Percentiles rank a stretch among this genome's conserved stretches.
Evolutionary conservation across 1,140 invertebrate species (phyloP).

Genomic region (honey bee (Apis mellifera)): Amel_HAv3.1 CM009932.2:11033501-11034000

Average conservation of each 20-base stretch:
- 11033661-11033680: conserved; percentile 4
- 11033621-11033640: conserved; percentile 8
- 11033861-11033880: too few relatives aligned
- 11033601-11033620: conserved; percentile 38
- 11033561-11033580: not conserved
- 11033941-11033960: too few relatives aligned
- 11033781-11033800: too few relatives aligned
- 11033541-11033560: not conserved
- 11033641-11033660: conserved; percentile 33
- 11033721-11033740: not conserved
- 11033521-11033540: not conserved
- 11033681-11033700: not conserved
- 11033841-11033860: not conserved
- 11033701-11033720: not conserved
- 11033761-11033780: not conserved
- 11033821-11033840: too few relatives aligned
- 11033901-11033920: too few relatives aligned
- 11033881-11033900: too few relatives aligned
- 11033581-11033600: conserved; percentile 7
- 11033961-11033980: too few relatives aligned
- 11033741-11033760: not conserved
- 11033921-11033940: too few relatives aligned
- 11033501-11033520: not conserved
- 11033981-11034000: too few relatives aligned
- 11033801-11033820: too few relatives aligned